phyloP scores from a whole-genome alignment of 2,888 invertebrate species.

The Brenthis hecate region DNA sequence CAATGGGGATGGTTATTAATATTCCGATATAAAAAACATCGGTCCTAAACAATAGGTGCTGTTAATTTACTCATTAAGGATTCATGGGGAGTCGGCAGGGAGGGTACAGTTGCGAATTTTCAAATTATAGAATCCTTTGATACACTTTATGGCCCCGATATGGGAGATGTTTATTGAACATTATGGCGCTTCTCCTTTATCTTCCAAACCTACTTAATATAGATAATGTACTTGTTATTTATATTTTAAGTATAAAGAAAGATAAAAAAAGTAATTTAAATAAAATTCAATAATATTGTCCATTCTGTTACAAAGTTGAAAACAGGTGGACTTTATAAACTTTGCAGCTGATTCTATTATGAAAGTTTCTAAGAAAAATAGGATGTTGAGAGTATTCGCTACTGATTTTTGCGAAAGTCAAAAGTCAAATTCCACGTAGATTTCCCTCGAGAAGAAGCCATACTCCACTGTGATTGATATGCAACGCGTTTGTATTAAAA shows the following conservation, averaged over 20 bases:
- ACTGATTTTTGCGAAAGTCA: constrained; percentile 26
- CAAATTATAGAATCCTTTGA: constrained; percentile 50
- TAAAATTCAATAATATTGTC: constrained; percentile 2
- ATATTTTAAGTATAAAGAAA: background rate
- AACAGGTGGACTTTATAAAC: background rate
- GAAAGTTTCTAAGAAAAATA: constrained; percentile 25
- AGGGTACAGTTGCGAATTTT: constrained; percentile 48
- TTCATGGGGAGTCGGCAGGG: constrained; percentile 67
- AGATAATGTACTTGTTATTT: too few relatives aligned
- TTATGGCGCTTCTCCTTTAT: constrained; percentile 25
- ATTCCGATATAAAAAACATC: constrained; percentile 76
- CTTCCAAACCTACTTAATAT: constrained; percentile 2
- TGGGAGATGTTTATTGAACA: constrained; percentile 32
- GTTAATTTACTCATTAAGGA: constrained; percentile 81
- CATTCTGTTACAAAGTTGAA: constrained; percentile 4
- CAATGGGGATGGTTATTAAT: constrained; percentile 78
- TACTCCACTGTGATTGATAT: constrained; percentile 38
- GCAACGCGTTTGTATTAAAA: constrained; percentile 36
- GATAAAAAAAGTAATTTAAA: background rate
- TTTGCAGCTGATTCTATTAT: constrained; percentile 10
- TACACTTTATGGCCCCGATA: constrained; percentile 46
- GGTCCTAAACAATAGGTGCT: constrained; percentile 77
- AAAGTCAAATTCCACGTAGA: constrained; percentile 34
- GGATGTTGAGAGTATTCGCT: constrained; percentile 26
- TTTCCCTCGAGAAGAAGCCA: constrained; percentile 36